Evolutionary conservation across 2,888 invertebrate species (phyloP).

Genomic region (Helicoverpa assulta): DNA sequence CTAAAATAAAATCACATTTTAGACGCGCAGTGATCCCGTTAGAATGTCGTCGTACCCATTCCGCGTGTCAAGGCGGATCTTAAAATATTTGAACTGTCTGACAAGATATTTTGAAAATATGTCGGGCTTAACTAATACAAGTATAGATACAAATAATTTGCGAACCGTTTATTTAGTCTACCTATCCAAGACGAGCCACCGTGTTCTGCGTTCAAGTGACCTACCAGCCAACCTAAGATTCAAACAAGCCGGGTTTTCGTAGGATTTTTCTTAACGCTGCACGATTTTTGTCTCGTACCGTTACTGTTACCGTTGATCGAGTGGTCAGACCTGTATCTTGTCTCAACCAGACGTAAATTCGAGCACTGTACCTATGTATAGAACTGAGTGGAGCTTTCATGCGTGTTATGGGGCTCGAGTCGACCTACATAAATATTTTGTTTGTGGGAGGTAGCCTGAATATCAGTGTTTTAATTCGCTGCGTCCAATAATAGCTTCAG

Average conservation of each 20-base stretch:
- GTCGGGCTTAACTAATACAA: background rate
- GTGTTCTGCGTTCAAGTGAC: conserved; percentile 9
- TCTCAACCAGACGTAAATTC: conserved; percentile 80
- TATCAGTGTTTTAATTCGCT: conserved; percentile 49
- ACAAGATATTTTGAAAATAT: conserved; percentile 25
- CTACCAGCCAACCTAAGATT: conserved; percentile 9
- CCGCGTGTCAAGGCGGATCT: conserved; percentile 23
- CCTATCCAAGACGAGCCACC: conserved; percentile 2
- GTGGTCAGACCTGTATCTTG: conserved; percentile 87
- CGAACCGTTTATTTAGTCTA: background rate
- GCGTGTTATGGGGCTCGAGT: conserved; percentile 55
- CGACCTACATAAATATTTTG: conserved; percentile 74
- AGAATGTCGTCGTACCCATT: conserved; percentile 31
- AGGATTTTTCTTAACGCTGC: conserved; percentile 78
- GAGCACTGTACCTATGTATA: conserved; percentile 72
- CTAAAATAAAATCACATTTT: conserved; percentile 21
- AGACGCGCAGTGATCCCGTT: conserved; percentile 26
- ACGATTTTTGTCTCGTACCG: conserved; percentile 86
- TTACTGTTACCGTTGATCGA: conserved; percentile 87
- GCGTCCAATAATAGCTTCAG: conserved; percentile 49
- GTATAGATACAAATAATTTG: conserved; percentile 5
- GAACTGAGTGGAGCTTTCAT: conserved; percentile 61
- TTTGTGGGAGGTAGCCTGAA: conserved; percentile 68
- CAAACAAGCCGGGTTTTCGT: conserved; percentile 64
- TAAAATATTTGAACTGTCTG: conserved; percentile 19